Conservation (phyloP, 2,113 vertebrate genomes). For the Campylomormyrus tamandua region DNA sequence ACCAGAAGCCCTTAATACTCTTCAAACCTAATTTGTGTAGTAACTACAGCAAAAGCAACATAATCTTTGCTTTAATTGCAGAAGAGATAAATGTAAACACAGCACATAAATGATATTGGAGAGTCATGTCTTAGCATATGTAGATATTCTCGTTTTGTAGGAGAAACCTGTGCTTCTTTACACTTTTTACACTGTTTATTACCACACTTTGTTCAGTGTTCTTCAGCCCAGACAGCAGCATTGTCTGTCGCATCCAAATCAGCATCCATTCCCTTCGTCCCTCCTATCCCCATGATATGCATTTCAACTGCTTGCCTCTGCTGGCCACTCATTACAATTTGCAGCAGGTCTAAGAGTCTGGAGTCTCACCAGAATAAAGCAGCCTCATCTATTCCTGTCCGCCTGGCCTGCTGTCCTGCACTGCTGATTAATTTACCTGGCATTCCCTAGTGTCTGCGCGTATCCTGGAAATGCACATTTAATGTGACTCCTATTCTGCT, state of each 20-base stretch:
- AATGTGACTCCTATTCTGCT: background rate
- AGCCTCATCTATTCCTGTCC: background rate
- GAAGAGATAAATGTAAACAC: background rate
- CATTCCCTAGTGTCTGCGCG: background rate
- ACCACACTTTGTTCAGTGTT: background rate
- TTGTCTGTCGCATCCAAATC: background rate
- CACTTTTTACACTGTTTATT: background rate
- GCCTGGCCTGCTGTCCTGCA: background rate
- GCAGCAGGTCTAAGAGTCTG: background rate
- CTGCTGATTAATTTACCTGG: background rate
- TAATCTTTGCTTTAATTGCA: background rate
- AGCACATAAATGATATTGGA: background rate
- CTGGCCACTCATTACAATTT: background rate
- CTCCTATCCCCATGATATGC: background rate
- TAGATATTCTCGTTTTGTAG: background rate
- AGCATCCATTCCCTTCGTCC: background rate
- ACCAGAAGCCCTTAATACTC: background rate
- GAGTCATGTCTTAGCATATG: background rate
- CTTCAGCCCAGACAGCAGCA: background rate
- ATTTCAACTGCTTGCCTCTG: background rate
- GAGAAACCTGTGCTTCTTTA: background rate
- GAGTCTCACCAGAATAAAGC: background rate
- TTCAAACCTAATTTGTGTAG: background rate
- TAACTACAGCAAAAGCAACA: background rate
- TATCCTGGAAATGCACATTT: background rate